phyloP scores from a whole-genome alignment of 2,797 vertebrate genomes.

The Loris lydekkerianus region DNA sequence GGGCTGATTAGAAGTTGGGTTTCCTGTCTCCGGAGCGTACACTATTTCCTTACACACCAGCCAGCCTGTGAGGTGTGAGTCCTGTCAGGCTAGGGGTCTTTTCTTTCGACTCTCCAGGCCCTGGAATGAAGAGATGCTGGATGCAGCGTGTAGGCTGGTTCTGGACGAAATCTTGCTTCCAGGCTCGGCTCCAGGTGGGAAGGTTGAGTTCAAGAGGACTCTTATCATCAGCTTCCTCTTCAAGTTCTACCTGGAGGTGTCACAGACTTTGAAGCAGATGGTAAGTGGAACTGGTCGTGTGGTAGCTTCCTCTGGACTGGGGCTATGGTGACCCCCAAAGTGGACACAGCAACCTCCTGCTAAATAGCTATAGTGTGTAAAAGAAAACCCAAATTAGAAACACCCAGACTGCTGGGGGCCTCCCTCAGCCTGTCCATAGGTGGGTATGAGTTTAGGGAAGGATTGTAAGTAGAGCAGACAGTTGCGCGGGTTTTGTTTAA shows the following conservation, averaged over 20 bases:
- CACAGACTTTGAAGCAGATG: slow-evolving; percentile 76
- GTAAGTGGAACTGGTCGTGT: slow-evolving; percentile 62
- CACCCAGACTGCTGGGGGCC: too few species aligned
- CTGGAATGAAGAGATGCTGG: slow-evolving; percentile 86
- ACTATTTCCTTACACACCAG: background rate
- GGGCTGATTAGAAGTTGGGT: background rate
- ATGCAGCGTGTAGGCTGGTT: slow-evolving; percentile 80
- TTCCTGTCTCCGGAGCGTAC: background rate
- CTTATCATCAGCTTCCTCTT: slow-evolving; percentile 87
- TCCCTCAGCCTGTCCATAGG: background rate
- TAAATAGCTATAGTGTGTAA: background rate
- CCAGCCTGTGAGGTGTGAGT: background rate
- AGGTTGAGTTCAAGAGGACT: slow-evolving; percentile 84
- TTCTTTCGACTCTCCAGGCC: slow-evolving; percentile 68
- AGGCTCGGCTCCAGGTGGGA: slow-evolving; percentile 81
- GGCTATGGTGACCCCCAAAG: background rate
- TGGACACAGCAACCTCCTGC: background rate
- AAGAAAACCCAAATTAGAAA: background rate
- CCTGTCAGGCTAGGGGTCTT: background rate
- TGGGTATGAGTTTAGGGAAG: background rate
- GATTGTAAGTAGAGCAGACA: background rate
- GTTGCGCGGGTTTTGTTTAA: background rate
- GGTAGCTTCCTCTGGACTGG: background rate
- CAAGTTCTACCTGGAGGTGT: slow-evolving; percentile 87
- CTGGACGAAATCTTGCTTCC: slow-evolving; percentile 83